phyloP scores from a whole-genome alignment of 1,140 invertebrate species.

The Anastatus disparis region DNA sequence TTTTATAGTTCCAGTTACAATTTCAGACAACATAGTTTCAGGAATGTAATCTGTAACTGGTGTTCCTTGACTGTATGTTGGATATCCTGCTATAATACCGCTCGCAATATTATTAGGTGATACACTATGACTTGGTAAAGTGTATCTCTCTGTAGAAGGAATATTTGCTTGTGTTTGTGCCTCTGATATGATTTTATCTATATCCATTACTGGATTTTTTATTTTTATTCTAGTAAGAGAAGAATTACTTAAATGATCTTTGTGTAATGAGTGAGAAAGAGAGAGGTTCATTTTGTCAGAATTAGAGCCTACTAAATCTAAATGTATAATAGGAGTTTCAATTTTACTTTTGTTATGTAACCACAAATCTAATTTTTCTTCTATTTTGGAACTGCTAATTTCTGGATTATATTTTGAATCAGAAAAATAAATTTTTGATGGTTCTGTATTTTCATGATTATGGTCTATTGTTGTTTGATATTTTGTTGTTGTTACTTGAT shows the following conservation, averaged over 20 bases:
- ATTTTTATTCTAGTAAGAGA: constrained; percentile 55
- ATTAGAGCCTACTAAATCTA: constrained; percentile 13
- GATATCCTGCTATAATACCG: constrained; percentile 56
- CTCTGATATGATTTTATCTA: constrained; percentile 54
- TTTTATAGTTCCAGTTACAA: background rate
- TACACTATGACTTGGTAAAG: constrained; percentile 46
- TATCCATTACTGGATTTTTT: constrained; percentile 49
- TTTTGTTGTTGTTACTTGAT: background rate
- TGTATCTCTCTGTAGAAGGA: constrained; percentile 37
- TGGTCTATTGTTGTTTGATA: no score
- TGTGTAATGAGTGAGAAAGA: background rate
- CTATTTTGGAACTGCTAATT: background rate
- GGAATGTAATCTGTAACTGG: background rate
- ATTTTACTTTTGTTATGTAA: background rate
- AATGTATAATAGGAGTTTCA: constrained; percentile 36
- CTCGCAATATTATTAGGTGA: constrained; percentile 51
- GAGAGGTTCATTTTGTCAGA: background rate
- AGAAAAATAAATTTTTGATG: background rate
- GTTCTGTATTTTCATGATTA: background rate
- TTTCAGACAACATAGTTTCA: background rate
- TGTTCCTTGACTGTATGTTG: constrained; percentile 21
- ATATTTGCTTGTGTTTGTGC: constrained; percentile 33
- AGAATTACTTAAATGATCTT: constrained; percentile 47
- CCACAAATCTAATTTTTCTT: background rate
- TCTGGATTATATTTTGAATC: background rate